Evolutionary conservation across 35 echinoderm and acorn worm species (phyloP), one percentile per base, ranked within the genome.

Genomic region (Acanthaster planci): DNA sequence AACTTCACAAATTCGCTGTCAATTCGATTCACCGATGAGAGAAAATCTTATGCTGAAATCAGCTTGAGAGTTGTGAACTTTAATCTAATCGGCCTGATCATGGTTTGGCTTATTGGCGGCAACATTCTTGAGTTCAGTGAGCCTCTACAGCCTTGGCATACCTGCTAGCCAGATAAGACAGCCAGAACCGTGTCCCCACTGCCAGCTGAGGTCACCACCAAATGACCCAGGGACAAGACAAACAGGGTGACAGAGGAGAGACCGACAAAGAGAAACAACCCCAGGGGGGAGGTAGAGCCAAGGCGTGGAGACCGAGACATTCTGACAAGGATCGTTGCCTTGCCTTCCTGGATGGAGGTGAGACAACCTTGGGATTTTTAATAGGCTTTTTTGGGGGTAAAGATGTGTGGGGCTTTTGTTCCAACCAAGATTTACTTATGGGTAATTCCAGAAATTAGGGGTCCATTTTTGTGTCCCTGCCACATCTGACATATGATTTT

Each of bases 211-310:
- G 64, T 72, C 64, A 34, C 14, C 21, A 3, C 26, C 26, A 34
- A 72, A 26, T 9, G 64, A 72, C 64, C 64, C 64, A 29, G 64
- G 64, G 64, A 72, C 64, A 72, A 72, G 64, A 72, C 64, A 72
- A 72, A 72, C 64, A 72, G 22, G 64, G 64, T 72, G 64, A 72
- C 64, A 72, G 64, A 72, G 64, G 64, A 31, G 34, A 34, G 34
- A 34, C 26, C 64, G 26, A 34, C 26, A 26, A 72, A 72, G 30
- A 72, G 64, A 72, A 72, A 72, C 64, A 72, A 72, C 64, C 64
- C 3, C 64, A 72, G 64, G 64, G 64, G 64, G 19, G 12, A 29
- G 64, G 18, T 19, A 72, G 64, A 26, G 7, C 30, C 10, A 26
- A 22, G 30, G 64, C 30, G 34, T 23, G 34, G 64, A 72, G 64